phyloP scores from a whole-genome alignment of 1,140 invertebrate species.

The Brachionus manjavacas region DNA sequence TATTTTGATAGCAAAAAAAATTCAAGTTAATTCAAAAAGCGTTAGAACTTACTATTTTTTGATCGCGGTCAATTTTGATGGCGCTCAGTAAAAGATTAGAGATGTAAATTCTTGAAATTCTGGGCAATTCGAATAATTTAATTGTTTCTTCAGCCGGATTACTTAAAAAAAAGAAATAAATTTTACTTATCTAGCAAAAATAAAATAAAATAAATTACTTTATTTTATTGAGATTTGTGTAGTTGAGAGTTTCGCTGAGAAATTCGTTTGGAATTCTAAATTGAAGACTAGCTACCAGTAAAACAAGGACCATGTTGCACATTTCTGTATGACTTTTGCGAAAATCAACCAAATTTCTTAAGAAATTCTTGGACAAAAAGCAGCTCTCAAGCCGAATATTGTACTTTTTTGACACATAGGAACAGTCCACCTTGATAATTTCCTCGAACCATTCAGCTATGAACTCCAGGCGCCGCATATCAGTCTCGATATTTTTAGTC shows the following conservation, averaged over 20 bases:
- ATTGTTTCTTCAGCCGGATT: constrained; percentile 48
- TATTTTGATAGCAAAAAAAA: no score
- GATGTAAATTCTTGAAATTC: constrained; percentile 48
- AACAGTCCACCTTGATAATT: constrained; percentile 48
- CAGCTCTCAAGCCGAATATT: constrained; percentile 44
- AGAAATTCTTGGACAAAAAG: neutral
- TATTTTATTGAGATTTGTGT: constrained; percentile 49
- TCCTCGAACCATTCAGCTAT: constrained; percentile 51
- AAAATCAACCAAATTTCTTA: constrained; percentile 17
- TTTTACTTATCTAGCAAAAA: no score
- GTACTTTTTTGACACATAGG: constrained; percentile 48
- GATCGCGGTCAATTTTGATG: constrained; percentile 53
- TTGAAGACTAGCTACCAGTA: constrained; percentile 54
- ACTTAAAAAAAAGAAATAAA: constrained; percentile 42
- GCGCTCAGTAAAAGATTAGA: constrained; percentile 51
- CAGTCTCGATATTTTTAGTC: constrained; percentile 50
- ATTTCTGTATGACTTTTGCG: constrained; percentile 44
- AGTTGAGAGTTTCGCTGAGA: constrained; percentile 50
- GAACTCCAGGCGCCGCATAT: constrained; percentile 50
- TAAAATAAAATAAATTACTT: constrained; percentile 46
- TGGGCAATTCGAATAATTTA: constrained; percentile 52
- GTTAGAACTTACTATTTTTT: constrained; percentile 48
- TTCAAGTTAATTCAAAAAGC: neutral
- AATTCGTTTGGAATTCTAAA: constrained; percentile 53
- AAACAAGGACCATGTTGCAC: constrained; percentile 54